Conservation (phyloP, 1,140 invertebrate genomes). For the Drosophila nasuta region DNA sequence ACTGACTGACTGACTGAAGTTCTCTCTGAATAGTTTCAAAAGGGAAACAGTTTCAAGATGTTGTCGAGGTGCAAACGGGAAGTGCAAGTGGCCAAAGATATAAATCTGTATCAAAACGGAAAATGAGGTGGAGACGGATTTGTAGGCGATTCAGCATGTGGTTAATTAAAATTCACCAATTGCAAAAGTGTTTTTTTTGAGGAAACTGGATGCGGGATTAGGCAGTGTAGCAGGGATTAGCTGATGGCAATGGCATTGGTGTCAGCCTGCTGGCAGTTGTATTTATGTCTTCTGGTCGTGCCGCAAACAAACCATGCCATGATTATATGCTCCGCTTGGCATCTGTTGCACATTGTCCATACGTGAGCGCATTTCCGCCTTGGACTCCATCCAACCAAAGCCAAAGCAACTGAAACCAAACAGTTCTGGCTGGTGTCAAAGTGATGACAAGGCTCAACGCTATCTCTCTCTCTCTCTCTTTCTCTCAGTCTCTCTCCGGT, state of each 20-base stretch:
- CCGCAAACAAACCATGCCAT: constrained; percentile 51
- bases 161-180: constrained; percentile 80
- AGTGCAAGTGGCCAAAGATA: constrained; percentile 56
- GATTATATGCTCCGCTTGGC: constrained; percentile 48
- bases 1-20: constrained; percentile 14
- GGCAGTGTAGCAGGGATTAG: constrained; percentile 57
- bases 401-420: no score
- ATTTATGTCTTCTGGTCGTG: constrained; percentile 61
- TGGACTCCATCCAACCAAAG: constrained; percentile 14
- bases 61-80: constrained; percentile 5
- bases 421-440: constrained; percentile 43
- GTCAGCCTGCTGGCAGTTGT: constrained; percentile 6
- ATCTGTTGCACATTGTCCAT: constrained; percentile 77
- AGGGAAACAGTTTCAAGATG: constrained; percentile 20
- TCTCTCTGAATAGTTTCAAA: constrained; percentile 72
- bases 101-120: constrained; percentile 34
- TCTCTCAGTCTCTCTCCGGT: not conserved
- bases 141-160: constrained; percentile 38
- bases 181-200: constrained; percentile 29
- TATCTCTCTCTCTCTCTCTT: no score
- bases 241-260: constrained; percentile 6
- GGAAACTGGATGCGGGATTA: constrained; percentile 56
- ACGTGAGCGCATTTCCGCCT: constrained; percentile 62
- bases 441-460: constrained; percentile 37
- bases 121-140: not conserved